A percentile compares a stretch with the other conserved stretches of the same genome.
Evolutionary conservation across 2,797 vertebrate genomes (phyloP).

Genomic region (Cottoperca gobio): DNA sequence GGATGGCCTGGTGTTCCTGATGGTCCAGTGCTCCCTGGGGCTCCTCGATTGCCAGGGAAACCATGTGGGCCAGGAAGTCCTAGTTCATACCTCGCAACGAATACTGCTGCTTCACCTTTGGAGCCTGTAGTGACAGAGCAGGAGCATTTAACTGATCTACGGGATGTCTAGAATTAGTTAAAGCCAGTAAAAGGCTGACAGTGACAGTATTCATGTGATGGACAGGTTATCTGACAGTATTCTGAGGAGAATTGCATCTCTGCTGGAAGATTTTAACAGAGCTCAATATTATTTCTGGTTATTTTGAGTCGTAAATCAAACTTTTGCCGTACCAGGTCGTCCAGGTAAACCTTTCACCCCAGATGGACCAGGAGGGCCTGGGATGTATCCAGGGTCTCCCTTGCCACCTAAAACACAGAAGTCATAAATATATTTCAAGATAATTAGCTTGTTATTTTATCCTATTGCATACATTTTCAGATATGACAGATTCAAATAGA

Average conservation of each 20-base stretch:
- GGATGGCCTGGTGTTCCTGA: constrained; percentile 54
- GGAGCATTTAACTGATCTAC: neutral
- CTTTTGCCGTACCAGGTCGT: constrained; percentile 76
- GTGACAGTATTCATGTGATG: neutral
- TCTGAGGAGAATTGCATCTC: neutral
- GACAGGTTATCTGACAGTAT: neutral
- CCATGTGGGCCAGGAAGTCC: constrained; percentile 86
- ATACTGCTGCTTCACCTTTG: constrained; percentile 73
- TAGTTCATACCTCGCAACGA: constrained; percentile 73
- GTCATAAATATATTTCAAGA: neutral
- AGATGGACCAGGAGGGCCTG: constrained; percentile 51
- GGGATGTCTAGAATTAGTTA: neutral
- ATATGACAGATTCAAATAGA: constrained; percentile 8
- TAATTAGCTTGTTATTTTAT: neutral
- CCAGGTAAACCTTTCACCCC: constrained; percentile 79
- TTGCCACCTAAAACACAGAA: constrained; percentile 54
- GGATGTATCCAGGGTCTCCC: constrained; percentile 54
- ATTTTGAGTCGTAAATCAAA: constrained; percentile 17
- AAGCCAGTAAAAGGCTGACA: neutral
- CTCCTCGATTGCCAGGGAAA: constrained; percentile 81
- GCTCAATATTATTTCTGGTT: neutral
- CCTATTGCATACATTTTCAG: neutral
- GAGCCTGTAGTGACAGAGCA: constrained; percentile 37
- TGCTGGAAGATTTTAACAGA: neutral
- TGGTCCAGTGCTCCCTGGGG: constrained; percentile 55